Percentiles rank a stretch among this genome's conserved stretches.
Conservation (phyloP, 2,888 invertebrate genomes). For the Eudasyphora cyanicolor region DNA sequence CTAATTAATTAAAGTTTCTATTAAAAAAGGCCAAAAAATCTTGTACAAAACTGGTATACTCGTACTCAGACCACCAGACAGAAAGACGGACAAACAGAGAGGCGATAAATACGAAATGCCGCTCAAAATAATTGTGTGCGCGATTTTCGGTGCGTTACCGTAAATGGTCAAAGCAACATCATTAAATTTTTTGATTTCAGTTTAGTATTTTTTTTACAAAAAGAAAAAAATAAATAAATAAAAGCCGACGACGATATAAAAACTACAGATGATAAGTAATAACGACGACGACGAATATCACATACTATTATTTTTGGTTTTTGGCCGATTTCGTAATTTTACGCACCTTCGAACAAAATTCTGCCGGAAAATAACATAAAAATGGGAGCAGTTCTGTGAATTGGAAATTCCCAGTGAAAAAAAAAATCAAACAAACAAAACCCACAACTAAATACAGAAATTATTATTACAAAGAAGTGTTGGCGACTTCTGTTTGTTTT, state of each 20-base stretch:
- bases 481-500: neutral
- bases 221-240: neutral
- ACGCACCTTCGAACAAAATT: constrained; percentile 18
- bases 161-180: constrained; percentile 16
- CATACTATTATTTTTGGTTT: neutral
- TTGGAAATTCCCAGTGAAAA: neutral
- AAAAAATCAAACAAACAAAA: neutral
- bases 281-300: neutral
- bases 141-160: neutral
- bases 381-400: constrained; percentile 31
- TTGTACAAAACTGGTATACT: too few relatives aligned
- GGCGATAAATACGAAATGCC: neutral
- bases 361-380: neutral
- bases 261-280: too few relatives aligned
- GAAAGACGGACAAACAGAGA: neutral
- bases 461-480: neutral
- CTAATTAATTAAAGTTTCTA: constrained; percentile 62
- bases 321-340: neutral
- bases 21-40: constrained; percentile 29
- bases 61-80: neutral
- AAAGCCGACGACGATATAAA: neutral
- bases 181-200: neutral
- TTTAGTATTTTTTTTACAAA: neutral
- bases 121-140: neutral
- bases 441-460: neutral